Evolutionary conservation across 2,888 invertebrate species (phyloP).

Genomic region (Ochropleura plecta): DNA sequence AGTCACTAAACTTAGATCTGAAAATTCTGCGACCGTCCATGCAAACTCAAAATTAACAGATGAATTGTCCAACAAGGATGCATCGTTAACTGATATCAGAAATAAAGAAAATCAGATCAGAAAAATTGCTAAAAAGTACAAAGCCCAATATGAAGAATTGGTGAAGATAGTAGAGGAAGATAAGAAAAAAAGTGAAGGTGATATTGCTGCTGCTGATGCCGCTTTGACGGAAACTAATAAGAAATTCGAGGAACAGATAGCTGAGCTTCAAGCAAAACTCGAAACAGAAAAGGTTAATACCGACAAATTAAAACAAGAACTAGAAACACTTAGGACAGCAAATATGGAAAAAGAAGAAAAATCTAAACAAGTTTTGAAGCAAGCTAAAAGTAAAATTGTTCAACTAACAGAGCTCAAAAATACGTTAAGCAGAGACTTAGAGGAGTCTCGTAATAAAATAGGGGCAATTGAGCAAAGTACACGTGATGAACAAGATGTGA

Average conservation of each 20-base stretch:
- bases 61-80: constrained; percentile 92
- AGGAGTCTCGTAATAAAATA: constrained; percentile 88
- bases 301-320: constrained; percentile 92
- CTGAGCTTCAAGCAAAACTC: constrained; percentile 84
- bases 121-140: constrained; percentile 98
- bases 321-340: constrained; percentile 90
- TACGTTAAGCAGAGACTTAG: constrained; percentile 90
- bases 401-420: constrained; percentile 93
- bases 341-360: constrained; percentile 92
- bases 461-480: constrained; percentile 88
- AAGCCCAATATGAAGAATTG: constrained; percentile 95
- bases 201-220: constrained; percentile 87
- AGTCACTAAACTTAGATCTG: constrained; percentile 91
- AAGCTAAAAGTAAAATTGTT: constrained; percentile 94
- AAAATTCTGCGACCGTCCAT: constrained; percentile 90
- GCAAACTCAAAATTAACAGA: constrained; percentile 92
- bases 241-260: constrained; percentile 88
- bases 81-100: constrained; percentile 92
- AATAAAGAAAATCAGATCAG: constrained; percentile 94
- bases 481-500: constrained; percentile 90
- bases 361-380: constrained; percentile 92
- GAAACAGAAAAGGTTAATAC: constrained; percentile 90
- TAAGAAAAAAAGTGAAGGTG: constrained; percentile 90
- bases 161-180: constrained; percentile 92
- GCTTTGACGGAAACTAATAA: constrained; percentile 87